Conservation (phyloP, 2,888 invertebrate species). For the Sclerodermus sp. region DNA sequence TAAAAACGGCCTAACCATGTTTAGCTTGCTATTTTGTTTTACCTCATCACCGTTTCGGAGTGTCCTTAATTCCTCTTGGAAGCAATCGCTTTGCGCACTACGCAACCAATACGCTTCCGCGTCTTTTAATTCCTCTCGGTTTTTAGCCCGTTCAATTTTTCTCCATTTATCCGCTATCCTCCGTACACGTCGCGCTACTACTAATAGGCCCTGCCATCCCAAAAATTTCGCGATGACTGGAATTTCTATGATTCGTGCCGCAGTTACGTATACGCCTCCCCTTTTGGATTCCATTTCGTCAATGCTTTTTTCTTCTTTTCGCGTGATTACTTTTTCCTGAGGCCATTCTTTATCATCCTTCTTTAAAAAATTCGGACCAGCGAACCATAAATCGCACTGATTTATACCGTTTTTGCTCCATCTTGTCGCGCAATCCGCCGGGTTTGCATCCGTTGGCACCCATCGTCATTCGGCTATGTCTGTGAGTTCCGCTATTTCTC, state of each 20-base stretch:
- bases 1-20: slow-evolving; percentile 1
- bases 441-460: slow-evolving; percentile 23
- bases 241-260: background rate
- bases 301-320: background rate
- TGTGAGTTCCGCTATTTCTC: slow-evolving; percentile 26
- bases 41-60: background rate
- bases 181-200: background rate
- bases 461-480: slow-evolving; percentile 20
- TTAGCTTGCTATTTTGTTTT: background rate
- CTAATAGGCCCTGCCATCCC: background rate
- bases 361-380: slow-evolving; percentile 8
- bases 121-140: too few species aligned
- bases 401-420: background rate
- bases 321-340: background rate
- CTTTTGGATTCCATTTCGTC: background rate
- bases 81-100: slow-evolving; percentile 5
- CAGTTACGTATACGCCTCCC: background rate
- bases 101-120: background rate
- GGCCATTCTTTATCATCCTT: slow-evolving; percentile 7
- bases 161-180: background rate
- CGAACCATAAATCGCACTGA: slow-evolving; percentile 8
- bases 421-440: slow-evolving; percentile 27
- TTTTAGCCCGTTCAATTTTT: background rate
- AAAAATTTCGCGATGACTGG: background rate
- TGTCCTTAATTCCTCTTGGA: slow-evolving; percentile 1